Evolutionary conservation across 2,113 vertebrate genomes (phyloP).

Genomic region (Haemorhous mexicanus): DNA sequence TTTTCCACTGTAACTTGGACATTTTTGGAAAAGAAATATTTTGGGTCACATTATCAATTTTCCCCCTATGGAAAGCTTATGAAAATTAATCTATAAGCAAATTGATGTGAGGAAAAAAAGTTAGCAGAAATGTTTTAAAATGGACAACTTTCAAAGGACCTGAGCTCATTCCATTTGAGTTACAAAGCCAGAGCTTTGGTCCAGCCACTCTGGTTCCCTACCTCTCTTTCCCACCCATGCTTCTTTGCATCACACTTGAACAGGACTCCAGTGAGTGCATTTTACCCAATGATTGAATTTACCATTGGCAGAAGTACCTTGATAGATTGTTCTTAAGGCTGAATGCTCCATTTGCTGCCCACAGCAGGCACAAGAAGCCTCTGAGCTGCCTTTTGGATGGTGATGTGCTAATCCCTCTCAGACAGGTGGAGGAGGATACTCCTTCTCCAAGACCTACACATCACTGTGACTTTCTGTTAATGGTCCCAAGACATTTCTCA

Average conservation of each 20-base stretch:
- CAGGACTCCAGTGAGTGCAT: neutral
- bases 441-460: neutral
- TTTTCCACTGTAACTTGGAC: slow-evolving; percentile 60
- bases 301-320: neutral
- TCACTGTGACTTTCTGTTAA: neutral
- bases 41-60: slow-evolving; percentile 67
- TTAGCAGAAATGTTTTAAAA: slow-evolving; percentile 55
- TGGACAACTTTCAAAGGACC: slow-evolving; percentile 55
- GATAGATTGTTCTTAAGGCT: neutral
- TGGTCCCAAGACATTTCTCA: neutral
- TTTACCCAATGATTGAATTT: slow-evolving; percentile 1
- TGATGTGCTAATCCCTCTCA: neutral
- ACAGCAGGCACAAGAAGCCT: neutral
- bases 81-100: slow-evolving; percentile 68
- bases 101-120: slow-evolving; percentile 59
- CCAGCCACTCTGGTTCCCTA: neutral
- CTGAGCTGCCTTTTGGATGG: neutral
- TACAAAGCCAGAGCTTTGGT: slow-evolving; percentile 31
- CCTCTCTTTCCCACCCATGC: slow-evolving; percentile 6
- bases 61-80: slow-evolving; percentile 60
- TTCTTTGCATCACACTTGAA: neutral
- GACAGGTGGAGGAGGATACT: neutral
- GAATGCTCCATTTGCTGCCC: neutral
- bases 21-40: slow-evolving; percentile 60
- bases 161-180: slow-evolving; percentile 55